Evolutionary conservation across 1,140 invertebrate genomes (phyloP).

Genomic region (Drosophila guanche): DNA sequence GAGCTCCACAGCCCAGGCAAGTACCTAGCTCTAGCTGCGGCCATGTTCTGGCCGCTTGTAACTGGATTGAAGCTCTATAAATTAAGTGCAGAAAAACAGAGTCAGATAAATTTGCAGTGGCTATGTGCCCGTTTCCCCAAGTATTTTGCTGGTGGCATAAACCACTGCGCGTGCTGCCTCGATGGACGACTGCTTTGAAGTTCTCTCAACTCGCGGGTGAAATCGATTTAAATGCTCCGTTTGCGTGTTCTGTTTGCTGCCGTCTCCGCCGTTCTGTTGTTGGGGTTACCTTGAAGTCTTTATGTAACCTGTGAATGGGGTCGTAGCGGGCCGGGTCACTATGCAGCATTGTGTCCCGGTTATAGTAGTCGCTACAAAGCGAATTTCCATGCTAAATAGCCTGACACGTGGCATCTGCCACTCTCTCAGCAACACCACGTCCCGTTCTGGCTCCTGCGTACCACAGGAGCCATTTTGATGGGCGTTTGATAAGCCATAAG

Average conservation of each 20-base stretch:
- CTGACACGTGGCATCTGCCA: slow-evolving; percentile 55
- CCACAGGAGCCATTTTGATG: slow-evolving; percentile 50
- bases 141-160: slow-evolving; percentile 16
- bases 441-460: slow-evolving; percentile 21
- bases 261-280: not conserved
- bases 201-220: slow-evolving; percentile 19
- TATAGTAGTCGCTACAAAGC: slow-evolving; percentile 29
- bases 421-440: slow-evolving; percentile 11
- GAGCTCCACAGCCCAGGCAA: too few relatives aligned
- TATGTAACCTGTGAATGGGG: slow-evolving; percentile 33
- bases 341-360: slow-evolving; percentile 43
- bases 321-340: slow-evolving; percentile 17
- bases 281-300: slow-evolving; percentile 70
- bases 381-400: slow-evolving; percentile 63
- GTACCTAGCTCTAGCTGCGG: too few relatives aligned
- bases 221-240: slow-evolving; percentile 78
- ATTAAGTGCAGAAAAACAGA: slow-evolving; percentile 25
- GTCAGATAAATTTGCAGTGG: slow-evolving; percentile 59
- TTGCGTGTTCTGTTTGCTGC: slow-evolving; percentile 67
- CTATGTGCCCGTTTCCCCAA: slow-evolving; percentile 4
- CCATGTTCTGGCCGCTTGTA: too few relatives aligned
- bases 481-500: slow-evolving; percentile 53
- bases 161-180: slow-evolving; percentile 26
- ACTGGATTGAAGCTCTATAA: slow-evolving; percentile 20
- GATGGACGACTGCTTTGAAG: slow-evolving; percentile 25